Conservation (phyloP, 2,888 invertebrate species). For the Azorinus chamasolen region DNA sequence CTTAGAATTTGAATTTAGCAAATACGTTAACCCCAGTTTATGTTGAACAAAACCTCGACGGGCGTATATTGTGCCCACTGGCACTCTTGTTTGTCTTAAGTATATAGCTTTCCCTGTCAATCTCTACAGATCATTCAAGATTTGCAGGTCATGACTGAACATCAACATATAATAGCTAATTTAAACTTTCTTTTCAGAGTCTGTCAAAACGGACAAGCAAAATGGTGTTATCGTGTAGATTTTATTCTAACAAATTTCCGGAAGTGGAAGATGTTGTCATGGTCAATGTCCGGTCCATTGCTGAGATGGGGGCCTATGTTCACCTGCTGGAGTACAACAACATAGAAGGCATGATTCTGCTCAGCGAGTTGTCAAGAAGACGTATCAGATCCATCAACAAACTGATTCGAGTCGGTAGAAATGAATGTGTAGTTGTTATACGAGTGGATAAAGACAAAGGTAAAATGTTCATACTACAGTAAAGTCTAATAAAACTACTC, state of each 20-base stretch:
- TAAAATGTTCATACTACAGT: constrained; percentile 78
- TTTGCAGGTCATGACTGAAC: no score
- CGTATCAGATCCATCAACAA: constrained; percentile 99
- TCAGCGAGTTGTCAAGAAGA: constrained; percentile 98
- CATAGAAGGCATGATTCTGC: constrained; percentile 99
- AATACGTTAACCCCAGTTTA: no score
- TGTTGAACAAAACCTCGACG: no score
- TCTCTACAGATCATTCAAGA: no score
- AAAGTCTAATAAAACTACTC: not conserved
- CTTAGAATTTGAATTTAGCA: no score
- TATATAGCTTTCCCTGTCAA: no score
- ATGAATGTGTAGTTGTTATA: constrained; percentile 99
- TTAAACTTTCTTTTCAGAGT: constrained; percentile 10
- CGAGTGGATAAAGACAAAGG: constrained; percentile 99
- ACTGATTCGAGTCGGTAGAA: constrained; percentile 98
- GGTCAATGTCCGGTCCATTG: constrained; percentile 98
- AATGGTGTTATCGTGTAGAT: constrained; percentile 89
- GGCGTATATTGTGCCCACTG: no score
- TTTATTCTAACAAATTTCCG: constrained; percentile 98
- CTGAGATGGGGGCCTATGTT: constrained; percentile 99
- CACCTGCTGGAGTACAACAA: constrained; percentile 99
- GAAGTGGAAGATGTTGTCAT: constrained; percentile 99
- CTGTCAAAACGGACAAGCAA: constrained; percentile 37
- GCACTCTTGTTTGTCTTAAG: no score
- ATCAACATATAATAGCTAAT: no score